Conservation (phyloP, 2,888 invertebrate species). For the Trichogramma dendrolimi region DNA sequence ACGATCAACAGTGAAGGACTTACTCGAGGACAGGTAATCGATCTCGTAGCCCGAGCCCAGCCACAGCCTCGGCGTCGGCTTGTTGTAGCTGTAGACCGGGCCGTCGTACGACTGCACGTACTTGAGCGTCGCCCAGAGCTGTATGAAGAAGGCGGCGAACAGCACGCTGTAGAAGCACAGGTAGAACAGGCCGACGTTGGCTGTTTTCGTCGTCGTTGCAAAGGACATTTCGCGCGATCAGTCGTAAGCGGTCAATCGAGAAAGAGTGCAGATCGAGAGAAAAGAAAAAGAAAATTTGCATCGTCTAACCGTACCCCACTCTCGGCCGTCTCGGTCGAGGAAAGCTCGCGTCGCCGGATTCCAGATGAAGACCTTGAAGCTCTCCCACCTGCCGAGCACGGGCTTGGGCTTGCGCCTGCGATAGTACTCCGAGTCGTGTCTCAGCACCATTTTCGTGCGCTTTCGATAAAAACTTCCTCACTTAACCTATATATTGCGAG, state of each 20-base stretch:
- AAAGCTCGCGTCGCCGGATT: slow-evolving; percentile 37
- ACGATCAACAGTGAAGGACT: not conserved
- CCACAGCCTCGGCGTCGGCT: slow-evolving; percentile 3
- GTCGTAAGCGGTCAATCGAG: too few species aligned
- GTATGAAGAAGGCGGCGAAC: slow-evolving; percentile 38
- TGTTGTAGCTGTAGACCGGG: slow-evolving; percentile 34
- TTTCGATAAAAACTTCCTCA: not conserved
- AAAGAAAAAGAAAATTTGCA: not conserved
- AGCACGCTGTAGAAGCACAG: slow-evolving; percentile 40
- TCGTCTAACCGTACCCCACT: slow-evolving; percentile 42
- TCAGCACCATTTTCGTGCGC: slow-evolving; percentile 33
- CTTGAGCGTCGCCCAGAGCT: slow-evolving; percentile 41
- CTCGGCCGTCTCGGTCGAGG: slow-evolving; percentile 39
- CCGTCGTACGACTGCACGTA: slow-evolving; percentile 35
- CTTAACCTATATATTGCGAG: not conserved
- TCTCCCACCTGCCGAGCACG: slow-evolving; percentile 38
- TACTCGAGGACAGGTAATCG: too few species aligned
- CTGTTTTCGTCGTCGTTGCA: slow-evolving; percentile 28
- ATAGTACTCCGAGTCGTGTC: slow-evolving; percentile 45
- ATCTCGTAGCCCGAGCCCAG: not conserved
- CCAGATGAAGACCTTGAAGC: slow-evolving; percentile 44
- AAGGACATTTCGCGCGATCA: too few species aligned
- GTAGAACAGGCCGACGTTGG: slow-evolving; percentile 40
- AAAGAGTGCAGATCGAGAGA: not conserved
- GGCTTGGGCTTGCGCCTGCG: slow-evolving; percentile 39